Conservation (phyloP, 2,113 vertebrate genomes). For the Mixornis gularis region DNA sequence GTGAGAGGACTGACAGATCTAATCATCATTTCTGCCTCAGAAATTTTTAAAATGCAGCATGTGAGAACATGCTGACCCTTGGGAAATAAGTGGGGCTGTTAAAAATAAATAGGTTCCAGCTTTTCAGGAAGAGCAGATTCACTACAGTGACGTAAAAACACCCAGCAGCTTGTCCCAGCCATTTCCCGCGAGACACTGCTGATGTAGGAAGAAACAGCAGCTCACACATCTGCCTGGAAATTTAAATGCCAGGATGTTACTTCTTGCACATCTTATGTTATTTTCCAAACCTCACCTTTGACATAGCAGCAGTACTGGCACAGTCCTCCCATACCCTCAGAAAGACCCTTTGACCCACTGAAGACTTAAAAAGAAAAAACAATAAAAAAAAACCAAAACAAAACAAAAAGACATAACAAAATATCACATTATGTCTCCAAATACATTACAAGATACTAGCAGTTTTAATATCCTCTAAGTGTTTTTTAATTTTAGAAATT, state of each 20-base stretch:
- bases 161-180: slow-evolving; percentile 50
- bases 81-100: slow-evolving; percentile 34
- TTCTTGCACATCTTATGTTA: not conserved
- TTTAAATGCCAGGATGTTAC: slow-evolving; percentile 34
- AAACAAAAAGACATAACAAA: not conserved
- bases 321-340: not conserved
- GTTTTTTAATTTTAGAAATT: not conserved
- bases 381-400: not conserved
- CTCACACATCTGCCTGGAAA: slow-evolving; percentile 44
- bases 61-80: slow-evolving; percentile 23
- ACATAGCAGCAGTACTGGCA: not conserved
- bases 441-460: not conserved
- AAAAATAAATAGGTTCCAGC: slow-evolving; percentile 65
- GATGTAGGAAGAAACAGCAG: slow-evolving; percentile 44
- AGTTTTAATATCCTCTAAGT: not conserved
- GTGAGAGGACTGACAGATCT: not conserved
- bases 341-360: not conserved
- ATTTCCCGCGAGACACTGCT: slow-evolving; percentile 24
- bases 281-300: slow-evolving; percentile 6
- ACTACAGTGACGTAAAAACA: slow-evolving; percentile 53
- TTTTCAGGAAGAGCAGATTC: slow-evolving; percentile 57
- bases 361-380: not conserved
- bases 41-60: slow-evolving; percentile 27
- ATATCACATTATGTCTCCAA: not conserved
- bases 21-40: not conserved